Percentiles rank a stretch among this genome's conserved stretches.
Conservation (phyloP, 2,113 vertebrate species). For the Thinocorus orbignyianus region DNA sequence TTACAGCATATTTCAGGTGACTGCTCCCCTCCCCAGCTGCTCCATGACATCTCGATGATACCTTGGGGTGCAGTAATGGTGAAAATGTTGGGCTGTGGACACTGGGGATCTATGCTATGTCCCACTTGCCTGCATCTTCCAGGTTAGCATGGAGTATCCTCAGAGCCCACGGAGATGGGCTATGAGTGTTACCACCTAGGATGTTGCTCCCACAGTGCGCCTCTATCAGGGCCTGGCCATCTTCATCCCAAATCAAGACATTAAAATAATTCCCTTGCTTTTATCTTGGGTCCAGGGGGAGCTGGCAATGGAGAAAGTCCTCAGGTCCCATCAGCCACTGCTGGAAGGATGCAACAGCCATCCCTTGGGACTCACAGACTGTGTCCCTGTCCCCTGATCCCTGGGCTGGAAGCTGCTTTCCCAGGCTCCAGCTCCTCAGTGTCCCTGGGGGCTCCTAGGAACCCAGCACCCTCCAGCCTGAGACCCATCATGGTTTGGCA, state of each 20-base stretch:
- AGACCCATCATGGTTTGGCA: neutral
- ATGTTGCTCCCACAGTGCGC: accelerated
- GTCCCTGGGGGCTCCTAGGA: neutral
- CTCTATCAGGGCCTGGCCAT: neutral
- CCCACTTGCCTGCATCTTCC: accelerated
- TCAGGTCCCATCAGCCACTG: neutral
- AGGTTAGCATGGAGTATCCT: neutral
- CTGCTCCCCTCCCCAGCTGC: neutral
- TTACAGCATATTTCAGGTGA: accelerated
- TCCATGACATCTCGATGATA: neutral
- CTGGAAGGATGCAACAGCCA: neutral
- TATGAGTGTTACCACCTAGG: accelerated
- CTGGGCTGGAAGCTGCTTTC: neutral
- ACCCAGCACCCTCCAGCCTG: neutral
- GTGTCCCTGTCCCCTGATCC: neutral
- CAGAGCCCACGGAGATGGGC: accelerated
- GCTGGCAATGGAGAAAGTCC: neutral
- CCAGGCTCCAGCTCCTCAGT: accelerated
- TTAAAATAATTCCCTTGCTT: neutral
- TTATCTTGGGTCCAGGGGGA: neutral
- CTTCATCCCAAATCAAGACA: neutral
- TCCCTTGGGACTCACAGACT: accelerated
- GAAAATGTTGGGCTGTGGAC: neutral
- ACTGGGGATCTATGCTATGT: neutral
- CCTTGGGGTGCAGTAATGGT: neutral